A percentile compares a stretch with the other conserved stretches of the same genome.
These are phyloP conservation scores for Pithecia hirsuta DNA, from an alignment of 2,797 vertebrate genomes.

Conservation along the genomic window DNA sequence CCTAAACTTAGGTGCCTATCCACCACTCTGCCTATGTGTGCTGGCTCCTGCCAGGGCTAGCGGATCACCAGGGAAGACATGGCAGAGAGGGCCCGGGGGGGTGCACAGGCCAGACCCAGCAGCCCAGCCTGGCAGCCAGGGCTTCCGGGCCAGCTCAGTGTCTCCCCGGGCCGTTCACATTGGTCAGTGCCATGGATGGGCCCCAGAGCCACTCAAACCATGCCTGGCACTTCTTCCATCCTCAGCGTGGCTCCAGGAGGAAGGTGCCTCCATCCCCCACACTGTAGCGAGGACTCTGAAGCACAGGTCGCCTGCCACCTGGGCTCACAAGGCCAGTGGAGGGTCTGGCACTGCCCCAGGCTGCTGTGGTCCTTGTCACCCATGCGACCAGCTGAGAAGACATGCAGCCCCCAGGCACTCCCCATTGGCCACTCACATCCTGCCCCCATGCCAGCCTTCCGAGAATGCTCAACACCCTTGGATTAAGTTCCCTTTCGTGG, in stretches of 20 bases:
- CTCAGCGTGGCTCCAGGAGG: neutral
- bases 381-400: neutral
- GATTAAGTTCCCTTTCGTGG: neutral
- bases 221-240: neutral
- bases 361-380: no score
- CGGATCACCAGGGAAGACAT: neutral
- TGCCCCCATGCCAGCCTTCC: rapidly evolving
- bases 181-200: neutral
- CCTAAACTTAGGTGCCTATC: neutral
- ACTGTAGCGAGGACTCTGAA: neutral
- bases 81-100: neutral
- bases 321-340: neutral
- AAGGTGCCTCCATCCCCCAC: neutral
- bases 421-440: neutral
- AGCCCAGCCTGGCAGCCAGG: neutral
- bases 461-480: neutral
- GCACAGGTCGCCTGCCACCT: neutral
- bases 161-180: neutral
- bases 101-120: neutral
- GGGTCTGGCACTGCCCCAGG: neutral
- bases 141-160: neutral
- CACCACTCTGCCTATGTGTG: neutral
- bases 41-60: neutral
- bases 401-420: neutral
- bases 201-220: neutral